Conservation (phyloP, 2,888 invertebrate genomes). For the Diarsia brunnea region DNA sequence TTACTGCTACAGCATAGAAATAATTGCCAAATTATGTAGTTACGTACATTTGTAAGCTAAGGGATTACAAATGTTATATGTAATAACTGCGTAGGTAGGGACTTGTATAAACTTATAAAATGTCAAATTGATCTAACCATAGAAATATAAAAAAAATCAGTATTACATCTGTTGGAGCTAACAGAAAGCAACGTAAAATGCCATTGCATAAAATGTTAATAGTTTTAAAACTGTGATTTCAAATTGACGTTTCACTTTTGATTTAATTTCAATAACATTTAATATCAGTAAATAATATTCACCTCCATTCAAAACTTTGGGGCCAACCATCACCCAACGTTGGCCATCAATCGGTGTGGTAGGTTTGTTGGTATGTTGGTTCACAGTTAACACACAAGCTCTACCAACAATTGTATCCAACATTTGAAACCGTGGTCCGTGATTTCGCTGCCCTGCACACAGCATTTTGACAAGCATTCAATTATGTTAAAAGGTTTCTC, state of each 20-base stretch:
- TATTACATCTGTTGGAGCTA: not conserved
- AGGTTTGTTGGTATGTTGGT: not conserved
- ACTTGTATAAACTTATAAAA: too few relatives aligned
- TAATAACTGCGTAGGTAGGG: too few relatives aligned
- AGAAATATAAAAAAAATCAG: too few relatives aligned
- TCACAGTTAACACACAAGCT: too few relatives aligned
- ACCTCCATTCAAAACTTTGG: not conserved
- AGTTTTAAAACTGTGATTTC: not conserved
- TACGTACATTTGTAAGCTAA: not conserved
- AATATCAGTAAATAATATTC: slow-evolving; percentile 5
- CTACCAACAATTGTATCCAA: slow-evolving; percentile 18
- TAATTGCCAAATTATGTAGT: not conserved
- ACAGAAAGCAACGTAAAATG: slow-evolving; percentile 4
- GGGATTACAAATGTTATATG: not conserved
- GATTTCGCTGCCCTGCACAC: not conserved
- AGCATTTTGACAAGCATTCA: slow-evolving; percentile 49
- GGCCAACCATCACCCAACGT: slow-evolving; percentile 17
- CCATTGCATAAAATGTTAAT: not conserved
- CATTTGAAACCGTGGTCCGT: not conserved
- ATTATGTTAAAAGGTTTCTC: slow-evolving; percentile 34
- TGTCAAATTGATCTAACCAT: too few relatives aligned
- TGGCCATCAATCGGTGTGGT: not conserved
- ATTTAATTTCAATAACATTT: slow-evolving; percentile 6
- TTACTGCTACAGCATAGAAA: not conserved
- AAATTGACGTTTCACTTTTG: slow-evolving; percentile 14